Evolutionary conservation across 2,797 vertebrate species (phyloP).

Genomic region (Thalassophryne amazonica): DNA sequence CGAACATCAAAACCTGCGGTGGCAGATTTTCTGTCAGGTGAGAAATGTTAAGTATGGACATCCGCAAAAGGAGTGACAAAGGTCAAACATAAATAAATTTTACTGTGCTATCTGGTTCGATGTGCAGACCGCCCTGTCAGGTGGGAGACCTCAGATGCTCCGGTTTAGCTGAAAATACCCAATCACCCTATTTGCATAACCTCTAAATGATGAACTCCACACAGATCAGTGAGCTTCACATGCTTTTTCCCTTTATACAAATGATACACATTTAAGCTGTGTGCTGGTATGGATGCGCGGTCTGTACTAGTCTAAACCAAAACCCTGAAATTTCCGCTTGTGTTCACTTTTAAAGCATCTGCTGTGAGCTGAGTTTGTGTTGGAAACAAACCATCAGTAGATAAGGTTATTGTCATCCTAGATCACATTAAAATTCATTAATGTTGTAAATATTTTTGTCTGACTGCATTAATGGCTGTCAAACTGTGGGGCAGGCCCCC

Average conservation of each 20-base stretch:
- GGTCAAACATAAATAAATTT: not conserved
- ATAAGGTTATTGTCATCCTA: no score
- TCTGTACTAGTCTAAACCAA: no score
- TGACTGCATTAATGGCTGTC: no score
- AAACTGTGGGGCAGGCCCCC: no score
- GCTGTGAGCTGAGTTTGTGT: no score
- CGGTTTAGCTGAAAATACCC: conserved; percentile 23
- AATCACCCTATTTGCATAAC: conserved; percentile 8
- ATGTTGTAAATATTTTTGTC: no score
- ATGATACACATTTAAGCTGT: not conserved
- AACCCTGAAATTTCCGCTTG: no score
- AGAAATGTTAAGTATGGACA: conserved; percentile 1
- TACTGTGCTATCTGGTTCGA: not conserved
- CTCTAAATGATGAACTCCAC: conserved; percentile 4
- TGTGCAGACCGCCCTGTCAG: not conserved
- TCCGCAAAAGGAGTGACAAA: not conserved
- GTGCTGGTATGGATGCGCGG: no score
- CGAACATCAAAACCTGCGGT: conserved; percentile 24
- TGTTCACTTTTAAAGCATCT: no score
- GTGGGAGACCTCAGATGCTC: conserved; percentile 1
- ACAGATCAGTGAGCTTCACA: conserved; percentile 21
- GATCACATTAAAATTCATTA: no score
- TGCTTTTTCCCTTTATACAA: not conserved
- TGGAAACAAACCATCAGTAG: no score
- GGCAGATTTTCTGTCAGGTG: conserved; percentile 19